Evolutionary conservation across 2,888 invertebrate genomes (phyloP), one percentile per base, ranked within the genome.

Genomic region (Cephus rjabovi): DNA sequence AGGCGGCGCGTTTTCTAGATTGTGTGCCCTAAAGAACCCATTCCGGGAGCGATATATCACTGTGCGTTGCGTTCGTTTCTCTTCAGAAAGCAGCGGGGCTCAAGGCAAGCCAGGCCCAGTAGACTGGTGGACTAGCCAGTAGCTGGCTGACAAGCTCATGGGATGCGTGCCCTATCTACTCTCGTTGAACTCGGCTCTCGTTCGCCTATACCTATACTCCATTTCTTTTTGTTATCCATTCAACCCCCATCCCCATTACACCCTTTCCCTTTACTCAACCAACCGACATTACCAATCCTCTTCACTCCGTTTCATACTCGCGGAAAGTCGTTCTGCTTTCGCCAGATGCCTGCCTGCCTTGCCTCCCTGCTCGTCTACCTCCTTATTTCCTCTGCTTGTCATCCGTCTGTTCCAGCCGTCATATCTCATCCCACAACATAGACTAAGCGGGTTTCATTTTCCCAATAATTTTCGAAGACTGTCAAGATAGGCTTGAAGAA

Each of bases 1-100:
- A 77, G 77, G 70, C 77, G 74, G 37, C 70, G 75, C 77, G 77
- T 77, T 77, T 77, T 75, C 77, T 77, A 77, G 77, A 77, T 77
- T 77, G 77, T 77, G 75, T 77, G 75, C 77, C 77, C 75, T 75
- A 75, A 77, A 75, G 77, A 77, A 75, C 75, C 77, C 77, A 77
- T 77, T 77, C 71, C 74, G 69, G 70, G 75, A 11, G 71, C 77
- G 75, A 77, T 77, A 77, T 75, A 77, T 77, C 75, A 77, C 23
- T 23, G 56, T 56, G 56, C 56, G 56, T 56, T 56, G 23, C 56
- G 23, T 56, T 56, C 56, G 56, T 56, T 56, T 23, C 56, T 56
- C 23, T 56, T 56, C 56, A 56, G 56, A 15, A 56, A 23, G 56
- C 23, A 56, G 23, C 56, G 56, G 6, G 23, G 9, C 23, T 56